Evolutionary conservation across 1,140 invertebrate genomes (phyloP).

Genomic region (Coenobita brevimanus): DNA sequence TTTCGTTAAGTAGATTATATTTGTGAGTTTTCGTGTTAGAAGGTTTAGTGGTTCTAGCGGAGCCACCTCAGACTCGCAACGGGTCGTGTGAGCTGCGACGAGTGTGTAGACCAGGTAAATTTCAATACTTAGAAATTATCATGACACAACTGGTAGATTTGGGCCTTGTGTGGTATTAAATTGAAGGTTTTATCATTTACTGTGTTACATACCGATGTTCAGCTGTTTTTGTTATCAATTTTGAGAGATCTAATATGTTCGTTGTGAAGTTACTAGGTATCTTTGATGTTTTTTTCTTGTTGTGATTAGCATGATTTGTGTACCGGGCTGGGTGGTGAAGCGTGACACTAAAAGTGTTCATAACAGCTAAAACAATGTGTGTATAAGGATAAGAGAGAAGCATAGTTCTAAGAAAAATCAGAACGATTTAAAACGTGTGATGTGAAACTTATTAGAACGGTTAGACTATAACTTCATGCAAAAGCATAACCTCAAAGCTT

Average conservation of each 20-base stretch:
- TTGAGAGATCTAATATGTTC: slow-evolving; percentile 20
- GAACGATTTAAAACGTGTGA: slow-evolving; percentile 49
- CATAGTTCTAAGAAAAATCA: slow-evolving; percentile 43
- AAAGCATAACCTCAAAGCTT: too few relatives aligned
- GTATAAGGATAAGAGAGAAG: slow-evolving; percentile 32
- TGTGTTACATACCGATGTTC: background rate
- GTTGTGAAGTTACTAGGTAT: slow-evolving; percentile 47
- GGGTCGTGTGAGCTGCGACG: slow-evolving; percentile 8
- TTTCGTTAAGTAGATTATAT: slow-evolving; percentile 57
- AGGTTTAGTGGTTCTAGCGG: slow-evolving; percentile 56
- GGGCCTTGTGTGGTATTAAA: slow-evolving; percentile 50
- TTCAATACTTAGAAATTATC: slow-evolving; percentile 56
- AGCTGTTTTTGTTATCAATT: slow-evolving; percentile 6
- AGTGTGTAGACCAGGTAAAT: slow-evolving; percentile 60
- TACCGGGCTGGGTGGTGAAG: slow-evolving; percentile 62
- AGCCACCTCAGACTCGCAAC: slow-evolving; percentile 3
- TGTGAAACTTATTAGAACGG: too few relatives aligned
- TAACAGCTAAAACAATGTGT: slow-evolving; percentile 9
- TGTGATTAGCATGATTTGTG: slow-evolving; percentile 48
- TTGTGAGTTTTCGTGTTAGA: slow-evolving; percentile 63
- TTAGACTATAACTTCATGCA: too few relatives aligned
- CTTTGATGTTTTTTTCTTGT: slow-evolving; percentile 59
- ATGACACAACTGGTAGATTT: slow-evolving; percentile 45
- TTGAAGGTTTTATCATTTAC: slow-evolving; percentile 31
- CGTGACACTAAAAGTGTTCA: slow-evolving; percentile 29